Conservation (phyloP, 35 echinoderm and acorn worm genomes). For the Lytechinus variegatus region DNA sequence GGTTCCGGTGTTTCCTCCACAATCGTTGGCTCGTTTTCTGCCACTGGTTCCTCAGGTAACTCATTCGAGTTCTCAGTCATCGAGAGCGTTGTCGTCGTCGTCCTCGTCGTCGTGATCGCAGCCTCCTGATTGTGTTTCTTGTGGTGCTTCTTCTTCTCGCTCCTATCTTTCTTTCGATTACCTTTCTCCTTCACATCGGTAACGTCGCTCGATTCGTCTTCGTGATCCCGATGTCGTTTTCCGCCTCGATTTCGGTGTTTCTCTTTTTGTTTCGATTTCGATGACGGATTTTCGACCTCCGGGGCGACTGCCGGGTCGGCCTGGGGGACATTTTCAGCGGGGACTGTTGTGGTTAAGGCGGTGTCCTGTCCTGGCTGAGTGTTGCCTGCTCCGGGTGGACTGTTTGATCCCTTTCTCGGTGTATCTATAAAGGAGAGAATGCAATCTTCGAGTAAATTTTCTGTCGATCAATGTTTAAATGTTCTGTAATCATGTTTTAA, state of each 20-base stretch:
- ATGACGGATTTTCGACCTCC: neutral
- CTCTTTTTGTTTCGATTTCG: neutral
- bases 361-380: neutral
- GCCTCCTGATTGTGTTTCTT: neutral
- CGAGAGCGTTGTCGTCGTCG: neutral
- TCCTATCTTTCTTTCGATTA: neutral
- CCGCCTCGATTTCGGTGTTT: constrained; percentile 22
- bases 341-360: neutral
- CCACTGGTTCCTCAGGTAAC: neutral
- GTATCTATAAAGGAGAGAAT: neutral
- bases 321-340: neutral
- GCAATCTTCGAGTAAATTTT: neutral
- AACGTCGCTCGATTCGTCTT: neutral
- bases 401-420: neutral
- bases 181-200: neutral
- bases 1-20: neutral
- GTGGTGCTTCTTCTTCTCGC: constrained; percentile 35
- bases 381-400: neutral
- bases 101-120: neutral
- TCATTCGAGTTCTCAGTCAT: neutral
- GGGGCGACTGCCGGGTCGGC: constrained; percentile 28
- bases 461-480: no score
- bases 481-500: no score
- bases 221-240: neutral
- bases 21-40: neutral